phyloP scores from a whole-genome alignment of 2,797 vertebrate genomes.

The Pachyuromys duprasi region DNA sequence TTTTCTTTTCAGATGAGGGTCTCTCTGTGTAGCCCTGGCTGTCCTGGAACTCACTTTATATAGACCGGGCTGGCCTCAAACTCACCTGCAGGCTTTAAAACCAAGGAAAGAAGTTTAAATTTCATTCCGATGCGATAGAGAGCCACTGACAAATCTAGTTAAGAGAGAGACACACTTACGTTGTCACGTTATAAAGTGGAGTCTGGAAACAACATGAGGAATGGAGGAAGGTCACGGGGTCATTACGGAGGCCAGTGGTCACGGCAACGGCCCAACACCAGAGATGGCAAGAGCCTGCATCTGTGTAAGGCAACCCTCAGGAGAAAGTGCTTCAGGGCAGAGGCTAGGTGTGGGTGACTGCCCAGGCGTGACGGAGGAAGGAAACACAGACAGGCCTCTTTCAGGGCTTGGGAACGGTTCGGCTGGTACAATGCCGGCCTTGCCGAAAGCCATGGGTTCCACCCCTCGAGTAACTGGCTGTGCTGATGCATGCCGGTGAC shows the following conservation, averaged over 20 bases:
- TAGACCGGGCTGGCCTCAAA: neutral
- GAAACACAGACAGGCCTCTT: neutral
- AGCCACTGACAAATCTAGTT: neutral
- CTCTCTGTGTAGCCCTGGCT: neutral
- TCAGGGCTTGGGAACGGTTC: neutral
- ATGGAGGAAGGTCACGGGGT: neutral
- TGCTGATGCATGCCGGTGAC: neutral
- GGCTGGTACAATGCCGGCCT: neutral
- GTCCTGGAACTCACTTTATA: neutral
- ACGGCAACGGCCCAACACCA: neutral
- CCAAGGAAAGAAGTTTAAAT: neutral
- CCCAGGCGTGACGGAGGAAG: neutral
- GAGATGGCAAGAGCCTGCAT: neutral
- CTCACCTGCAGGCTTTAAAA: neutral
- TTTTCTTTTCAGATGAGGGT: neutral
- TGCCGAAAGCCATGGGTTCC: neutral
- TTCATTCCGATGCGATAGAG: neutral
- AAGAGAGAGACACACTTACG: neutral
- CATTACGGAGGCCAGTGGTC: neutral
- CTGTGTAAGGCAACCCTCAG: neutral
- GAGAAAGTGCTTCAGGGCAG: neutral
- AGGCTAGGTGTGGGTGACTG: neutral
- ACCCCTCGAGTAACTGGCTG: neutral
- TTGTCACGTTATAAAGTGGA: neutral
- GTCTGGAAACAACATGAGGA: neutral